Percentiles rank a stretch among this genome's conserved stretches.
These are phyloP conservation scores for Philhelius pedissequus DNA, from an alignment of 2,888 invertebrate genomes.

Conservation along the genomic window DNA sequence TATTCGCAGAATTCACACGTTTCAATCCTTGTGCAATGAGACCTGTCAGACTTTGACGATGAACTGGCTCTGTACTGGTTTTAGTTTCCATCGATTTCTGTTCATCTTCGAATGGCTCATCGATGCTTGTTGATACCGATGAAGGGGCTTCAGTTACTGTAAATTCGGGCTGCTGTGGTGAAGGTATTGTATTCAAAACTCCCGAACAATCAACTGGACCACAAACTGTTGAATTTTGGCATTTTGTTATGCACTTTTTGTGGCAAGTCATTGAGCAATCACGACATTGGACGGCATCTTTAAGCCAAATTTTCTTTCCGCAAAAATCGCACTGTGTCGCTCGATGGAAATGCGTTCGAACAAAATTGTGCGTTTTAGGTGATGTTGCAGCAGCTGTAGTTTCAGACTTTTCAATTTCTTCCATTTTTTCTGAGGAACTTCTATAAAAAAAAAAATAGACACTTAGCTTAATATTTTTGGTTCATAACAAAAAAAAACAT, in stretches of 20 bases:
- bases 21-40: slow-evolving; percentile 82
- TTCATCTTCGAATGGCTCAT: slow-evolving; percentile 47
- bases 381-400: slow-evolving; percentile 48
- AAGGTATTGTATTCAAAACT: slow-evolving; percentile 31
- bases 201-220: slow-evolving; percentile 78
- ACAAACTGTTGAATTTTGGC: slow-evolving; percentile 86
- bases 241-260: slow-evolving; percentile 95
- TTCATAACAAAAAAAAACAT: neutral
- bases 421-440: slow-evolving; percentile 70
- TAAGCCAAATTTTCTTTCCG: slow-evolving; percentile 98
- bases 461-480: fast-evolving
- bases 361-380: slow-evolving; percentile 85
- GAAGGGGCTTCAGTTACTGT: slow-evolving; percentile 78
- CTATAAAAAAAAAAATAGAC: slow-evolving; percentile 12
- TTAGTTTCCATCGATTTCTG: slow-evolving; percentile 13
- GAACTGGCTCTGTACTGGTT: slow-evolving; percentile 70
- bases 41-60: slow-evolving; percentile 78
- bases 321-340: slow-evolving; percentile 96
- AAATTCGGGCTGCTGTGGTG: slow-evolving; percentile 77
- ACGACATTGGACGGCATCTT: slow-evolving; percentile 95
- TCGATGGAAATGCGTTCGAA: slow-evolving; percentile 92
- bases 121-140: neutral
- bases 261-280: slow-evolving; percentile 95
- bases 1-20: slow-evolving; percentile 85
- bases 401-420: slow-evolving; percentile 71